Evolutionary conservation across 37 sponge, comb jelly and placozoan species (phyloP).

Genomic region (Bolinopsis microptera): DNA sequence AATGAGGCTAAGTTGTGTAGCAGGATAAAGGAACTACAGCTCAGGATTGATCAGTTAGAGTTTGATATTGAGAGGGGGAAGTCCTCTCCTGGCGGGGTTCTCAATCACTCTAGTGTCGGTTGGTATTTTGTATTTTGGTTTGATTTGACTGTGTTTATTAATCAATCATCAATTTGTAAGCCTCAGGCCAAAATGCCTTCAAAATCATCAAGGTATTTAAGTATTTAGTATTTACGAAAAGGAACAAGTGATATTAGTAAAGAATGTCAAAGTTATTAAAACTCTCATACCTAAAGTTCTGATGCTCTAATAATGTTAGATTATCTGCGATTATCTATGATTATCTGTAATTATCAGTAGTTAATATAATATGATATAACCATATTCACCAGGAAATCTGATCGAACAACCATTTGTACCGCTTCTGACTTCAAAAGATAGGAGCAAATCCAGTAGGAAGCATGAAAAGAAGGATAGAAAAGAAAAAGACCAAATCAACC

Average conservation of each 20-base stretch:
- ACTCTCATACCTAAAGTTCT: no score
- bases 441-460: not conserved
- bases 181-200: no score
- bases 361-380: not conserved
- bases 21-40: conserved; percentile 41
- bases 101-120: conserved; percentile 34
- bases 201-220: no score
- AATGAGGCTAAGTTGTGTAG: conserved; percentile 12
- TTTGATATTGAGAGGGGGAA: conserved; percentile 15
- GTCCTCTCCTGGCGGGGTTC: not conserved
- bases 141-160: not conserved
- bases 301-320: no score
- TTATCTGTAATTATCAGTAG: no score
- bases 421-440: not conserved
- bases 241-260: no score
- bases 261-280: no score
- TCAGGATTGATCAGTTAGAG: conserved; percentile 18
- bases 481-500: conserved; percentile 46
- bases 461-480: not conserved
- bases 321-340: not conserved
- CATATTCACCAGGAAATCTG: not conserved
- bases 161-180: not conserved
- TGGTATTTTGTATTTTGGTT: not conserved
- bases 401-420: not conserved
- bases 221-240: no score